Conservation (phyloP, 2,113 vertebrate genomes). For the Bostrychus sinensis region DNA sequence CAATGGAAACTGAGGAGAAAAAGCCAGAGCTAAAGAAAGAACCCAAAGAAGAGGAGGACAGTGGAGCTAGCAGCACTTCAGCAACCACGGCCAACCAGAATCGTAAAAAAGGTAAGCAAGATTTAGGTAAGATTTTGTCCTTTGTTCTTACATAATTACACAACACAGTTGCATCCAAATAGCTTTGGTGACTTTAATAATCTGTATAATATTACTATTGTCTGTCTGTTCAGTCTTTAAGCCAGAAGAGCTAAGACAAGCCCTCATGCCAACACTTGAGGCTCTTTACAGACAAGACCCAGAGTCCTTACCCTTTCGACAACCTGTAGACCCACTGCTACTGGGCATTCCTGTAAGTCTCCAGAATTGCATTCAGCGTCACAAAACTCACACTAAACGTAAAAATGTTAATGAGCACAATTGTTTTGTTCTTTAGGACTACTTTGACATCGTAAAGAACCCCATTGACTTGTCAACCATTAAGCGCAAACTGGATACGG, state of each 20-base stretch:
- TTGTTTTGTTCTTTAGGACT: conserved; percentile 82
- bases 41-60: conserved; percentile 91
- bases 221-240: conserved; percentile 88
- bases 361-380: background rate
- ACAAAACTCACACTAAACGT: background rate
- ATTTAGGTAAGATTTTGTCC: background rate
- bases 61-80: conserved; percentile 75
- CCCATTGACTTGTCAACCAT: conserved; percentile 98
- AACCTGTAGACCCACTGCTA: conserved; percentile 94
- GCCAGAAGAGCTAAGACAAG: conserved; percentile 95
- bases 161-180: no score
- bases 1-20: conserved; percentile 94
- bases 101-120: conserved; percentile 90
- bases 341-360: conserved; percentile 95
- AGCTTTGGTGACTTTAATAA: background rate
- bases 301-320: conserved; percentile 95
- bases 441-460: conserved; percentile 98
- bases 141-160: no score
- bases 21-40: conserved; percentile 89
- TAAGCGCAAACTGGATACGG: conserved; percentile 96
- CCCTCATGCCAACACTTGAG: conserved; percentile 97
- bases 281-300: conserved; percentile 97
- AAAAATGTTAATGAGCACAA: conserved; percentile 1
- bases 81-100: conserved; percentile 86
- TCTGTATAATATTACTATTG: conserved; percentile 1